A percentile compares a stretch with the other conserved stretches of the same genome.
These are phyloP conservation scores for Labrus mixtus DNA, from an alignment of 2,113 vertebrate species.

Conservation along the genomic window DNA sequence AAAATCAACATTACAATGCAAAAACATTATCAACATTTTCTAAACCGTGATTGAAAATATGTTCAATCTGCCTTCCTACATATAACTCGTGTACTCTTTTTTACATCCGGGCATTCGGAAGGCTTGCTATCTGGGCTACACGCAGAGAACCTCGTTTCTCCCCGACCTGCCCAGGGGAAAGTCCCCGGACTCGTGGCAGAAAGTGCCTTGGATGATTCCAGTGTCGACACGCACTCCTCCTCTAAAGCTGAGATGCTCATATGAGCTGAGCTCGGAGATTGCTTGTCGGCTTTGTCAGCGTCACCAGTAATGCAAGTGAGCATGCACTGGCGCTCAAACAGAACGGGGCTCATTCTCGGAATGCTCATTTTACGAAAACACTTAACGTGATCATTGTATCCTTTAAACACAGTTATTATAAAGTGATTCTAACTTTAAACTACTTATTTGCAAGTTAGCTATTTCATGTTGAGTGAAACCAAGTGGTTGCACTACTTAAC, in stretches of 20 bases:
- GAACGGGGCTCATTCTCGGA: conserved; percentile 82
- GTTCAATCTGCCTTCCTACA: rapidly evolving
- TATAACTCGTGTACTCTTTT: rapidly evolving
- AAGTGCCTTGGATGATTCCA: conserved; percentile 57
- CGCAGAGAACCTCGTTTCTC: conserved; percentile 45
- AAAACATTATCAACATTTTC: rapidly evolving
- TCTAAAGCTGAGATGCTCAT: neutral
- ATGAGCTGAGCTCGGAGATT: conserved; percentile 39
- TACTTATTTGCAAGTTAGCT: too few species aligned
- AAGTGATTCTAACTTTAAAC: too few species aligned
- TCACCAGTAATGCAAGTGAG: conserved; percentile 64
- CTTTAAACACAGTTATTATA: too few species aligned
- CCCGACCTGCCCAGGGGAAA: conserved; percentile 55
- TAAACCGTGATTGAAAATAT: neutral
- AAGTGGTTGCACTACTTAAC: too few species aligned
- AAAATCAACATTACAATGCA: rapidly evolving
- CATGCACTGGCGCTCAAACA: conserved; percentile 34
- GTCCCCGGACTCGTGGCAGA: conserved; percentile 77
- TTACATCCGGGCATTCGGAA: conserved; percentile 67
- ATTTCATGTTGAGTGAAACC: too few species aligned
- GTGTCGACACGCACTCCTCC: rapidly evolving
- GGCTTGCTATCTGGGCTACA: conserved; percentile 76
- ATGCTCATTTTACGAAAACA: conserved; percentile 32
- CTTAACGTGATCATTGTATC: too few species aligned
- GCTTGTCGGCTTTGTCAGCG: conserved; percentile 51